Conservation (phyloP, 2,888 invertebrate genomes). For the Brenthis daphne region DNA sequence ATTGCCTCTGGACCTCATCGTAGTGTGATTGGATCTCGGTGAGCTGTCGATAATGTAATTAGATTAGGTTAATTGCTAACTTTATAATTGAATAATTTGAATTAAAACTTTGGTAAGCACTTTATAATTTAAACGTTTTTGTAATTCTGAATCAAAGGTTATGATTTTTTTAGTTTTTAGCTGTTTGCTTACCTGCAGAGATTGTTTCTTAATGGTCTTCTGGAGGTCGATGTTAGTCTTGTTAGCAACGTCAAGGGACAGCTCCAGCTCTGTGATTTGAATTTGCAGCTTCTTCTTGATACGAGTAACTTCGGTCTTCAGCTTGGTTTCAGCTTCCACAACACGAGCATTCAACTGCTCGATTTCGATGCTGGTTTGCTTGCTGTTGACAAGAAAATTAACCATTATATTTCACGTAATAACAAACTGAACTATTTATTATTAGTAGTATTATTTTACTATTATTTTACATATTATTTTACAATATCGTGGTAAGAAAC, state of each 20-base stretch:
- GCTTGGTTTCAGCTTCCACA: slow-evolving; percentile 96
- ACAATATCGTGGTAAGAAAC: too few relatives aligned
- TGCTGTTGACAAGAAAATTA: slow-evolving; percentile 82
- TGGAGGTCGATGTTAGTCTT: slow-evolving; percentile 98
- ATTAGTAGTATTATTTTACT: too few relatives aligned
- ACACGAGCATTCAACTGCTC: slow-evolving; percentile 97
- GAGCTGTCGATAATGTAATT: slow-evolving; percentile 69
- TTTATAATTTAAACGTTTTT: too few relatives aligned
- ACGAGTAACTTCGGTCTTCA: slow-evolving; percentile 97
- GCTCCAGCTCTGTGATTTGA: slow-evolving; percentile 97
- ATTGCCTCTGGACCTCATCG: slow-evolving; percentile 97
- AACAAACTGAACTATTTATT: background rate
- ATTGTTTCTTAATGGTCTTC: slow-evolving; percentile 98
- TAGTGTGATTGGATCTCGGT: slow-evolving; percentile 97
- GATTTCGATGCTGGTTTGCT: slow-evolving; percentile 98
- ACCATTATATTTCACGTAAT: background rate
- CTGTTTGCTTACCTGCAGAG: slow-evolving; percentile 85
- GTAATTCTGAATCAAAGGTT: background rate
- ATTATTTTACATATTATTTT: too few relatives aligned
- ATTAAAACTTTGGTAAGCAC: too few relatives aligned
- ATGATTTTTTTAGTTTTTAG: background rate
- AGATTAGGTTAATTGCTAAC: too few relatives aligned
- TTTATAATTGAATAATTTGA: too few relatives aligned
- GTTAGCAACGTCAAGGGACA: slow-evolving; percentile 98
- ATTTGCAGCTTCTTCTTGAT: slow-evolving; percentile 99